Evolutionary conservation across 2,113 vertebrate species (phyloP).

Genomic region (Rhabdomys dilectus): DNA sequence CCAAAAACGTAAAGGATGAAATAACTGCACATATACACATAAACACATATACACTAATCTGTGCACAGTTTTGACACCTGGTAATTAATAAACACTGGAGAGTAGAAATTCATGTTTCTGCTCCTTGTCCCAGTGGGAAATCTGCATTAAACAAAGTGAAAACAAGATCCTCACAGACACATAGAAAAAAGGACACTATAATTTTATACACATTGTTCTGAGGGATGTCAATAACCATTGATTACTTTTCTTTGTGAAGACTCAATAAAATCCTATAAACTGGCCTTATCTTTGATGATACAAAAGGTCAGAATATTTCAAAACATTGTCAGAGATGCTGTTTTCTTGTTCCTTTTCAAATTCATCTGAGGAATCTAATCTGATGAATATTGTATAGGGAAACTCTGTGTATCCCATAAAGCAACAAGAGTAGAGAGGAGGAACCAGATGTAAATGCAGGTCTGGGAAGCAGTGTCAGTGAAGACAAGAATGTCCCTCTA

Average conservation of each 20-base stretch:
- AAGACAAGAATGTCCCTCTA: not conserved
- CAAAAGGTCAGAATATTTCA: slow-evolving; percentile 67
- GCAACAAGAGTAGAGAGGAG: not conserved
- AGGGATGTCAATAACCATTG: slow-evolving; percentile 69
- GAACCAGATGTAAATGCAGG: no score
- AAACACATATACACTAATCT: not conserved
- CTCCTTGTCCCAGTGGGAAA: not conserved
- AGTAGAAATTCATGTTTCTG: not conserved
- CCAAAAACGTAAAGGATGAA: slow-evolving; percentile 10
- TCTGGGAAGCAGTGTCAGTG: not conserved
- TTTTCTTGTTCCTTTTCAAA: not conserved
- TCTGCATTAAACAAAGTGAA: slow-evolving; percentile 38
- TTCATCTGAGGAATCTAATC: slow-evolving; percentile 5
- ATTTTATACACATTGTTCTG: slow-evolving; percentile 72
- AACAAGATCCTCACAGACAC: slow-evolving; percentile 53
- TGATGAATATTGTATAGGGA: not conserved
- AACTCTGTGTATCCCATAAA: not conserved
- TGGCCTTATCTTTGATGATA: slow-evolving; percentile 68
- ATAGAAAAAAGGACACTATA: slow-evolving; percentile 17
- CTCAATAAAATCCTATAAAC: slow-evolving; percentile 67
- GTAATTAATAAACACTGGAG: slow-evolving; percentile 17
- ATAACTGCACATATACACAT: slow-evolving; percentile 21
- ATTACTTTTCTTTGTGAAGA: slow-evolving; percentile 71
- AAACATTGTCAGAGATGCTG: slow-evolving; percentile 39
- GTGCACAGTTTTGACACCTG: slow-evolving; percentile 6